Evolutionary conservation across 2,113 vertebrate species (phyloP).

Genomic region (Microtus pennsylvanicus): DNA sequence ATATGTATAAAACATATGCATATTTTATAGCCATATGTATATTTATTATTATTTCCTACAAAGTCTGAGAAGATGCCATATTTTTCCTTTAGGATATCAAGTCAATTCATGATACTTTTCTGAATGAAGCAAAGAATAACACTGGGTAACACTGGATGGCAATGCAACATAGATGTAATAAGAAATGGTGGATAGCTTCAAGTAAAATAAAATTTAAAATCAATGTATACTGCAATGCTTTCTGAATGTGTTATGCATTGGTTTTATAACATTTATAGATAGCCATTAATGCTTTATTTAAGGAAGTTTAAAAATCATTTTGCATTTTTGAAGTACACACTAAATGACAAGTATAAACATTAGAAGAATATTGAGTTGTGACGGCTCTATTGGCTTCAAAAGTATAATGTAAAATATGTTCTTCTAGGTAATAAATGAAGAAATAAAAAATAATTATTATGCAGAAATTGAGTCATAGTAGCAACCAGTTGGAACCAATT

Average conservation of each 20-base stretch:
- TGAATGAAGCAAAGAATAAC: neutral
- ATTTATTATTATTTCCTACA: neutral
- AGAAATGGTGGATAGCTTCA: neutral
- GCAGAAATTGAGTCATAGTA: neutral
- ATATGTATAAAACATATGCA: neutral
- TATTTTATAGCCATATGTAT: neutral
- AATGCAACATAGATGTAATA: neutral
- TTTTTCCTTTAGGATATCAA: neutral
- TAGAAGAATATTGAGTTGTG: neutral
- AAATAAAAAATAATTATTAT: neutral
- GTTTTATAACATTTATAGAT: neutral
- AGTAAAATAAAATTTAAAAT: constrained; percentile 17
- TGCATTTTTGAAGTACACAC: neutral
- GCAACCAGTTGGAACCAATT: neutral
- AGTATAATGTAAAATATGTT: constrained; percentile 1
- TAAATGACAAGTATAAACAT: neutral
- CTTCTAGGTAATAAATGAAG: constrained; percentile 24
- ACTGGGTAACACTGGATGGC: neutral
- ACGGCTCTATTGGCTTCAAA: constrained; percentile 44
- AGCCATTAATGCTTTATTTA: neutral
- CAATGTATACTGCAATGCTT: neutral
- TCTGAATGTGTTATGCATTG: neutral
- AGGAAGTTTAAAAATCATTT: neutral
- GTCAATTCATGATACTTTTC: neutral
- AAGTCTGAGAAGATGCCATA: neutral